A percentile compares a stretch with the other conserved stretches of the same genome.
These are phyloP conservation scores for Eremophila alpestris DNA, from an alignment of 2,797 vertebrate genomes.

Conservation along the genomic window DNA sequence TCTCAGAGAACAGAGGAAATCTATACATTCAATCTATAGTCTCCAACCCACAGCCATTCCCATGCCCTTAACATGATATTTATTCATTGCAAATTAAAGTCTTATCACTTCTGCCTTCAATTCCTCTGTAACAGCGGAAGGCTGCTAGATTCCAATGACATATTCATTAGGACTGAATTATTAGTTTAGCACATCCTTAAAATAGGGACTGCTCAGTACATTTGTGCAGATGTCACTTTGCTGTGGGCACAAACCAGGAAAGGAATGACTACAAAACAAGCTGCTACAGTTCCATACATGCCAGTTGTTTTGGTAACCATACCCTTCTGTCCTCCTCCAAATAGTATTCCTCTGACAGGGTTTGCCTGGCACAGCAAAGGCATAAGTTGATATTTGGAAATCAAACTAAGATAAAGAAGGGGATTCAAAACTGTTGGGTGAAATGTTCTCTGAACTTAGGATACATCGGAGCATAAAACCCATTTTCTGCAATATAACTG, in stretches of 20 bases:
- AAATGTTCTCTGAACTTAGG: not conserved
- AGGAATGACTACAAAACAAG: constrained; percentile 56
- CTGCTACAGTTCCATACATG: constrained; percentile 36
- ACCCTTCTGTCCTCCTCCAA: constrained; percentile 39
- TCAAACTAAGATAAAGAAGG: not conserved
- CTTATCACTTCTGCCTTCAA: constrained; percentile 65
- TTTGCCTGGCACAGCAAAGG: constrained; percentile 18
- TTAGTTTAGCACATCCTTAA: constrained; percentile 76
- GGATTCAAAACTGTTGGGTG: not conserved
- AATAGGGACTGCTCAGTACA: constrained; percentile 67
- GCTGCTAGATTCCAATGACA: constrained; percentile 71
- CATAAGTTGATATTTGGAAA: not conserved
- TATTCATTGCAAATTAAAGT: constrained; percentile 73
- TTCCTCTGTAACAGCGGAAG: constrained; percentile 63
- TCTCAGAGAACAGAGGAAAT: constrained; percentile 18
- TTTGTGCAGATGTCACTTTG: constrained; percentile 75
- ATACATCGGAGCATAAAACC: constrained; percentile 15
- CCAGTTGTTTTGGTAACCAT: constrained; percentile 60
- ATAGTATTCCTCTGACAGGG: constrained; percentile 14
- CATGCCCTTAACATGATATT: constrained; percentile 69
- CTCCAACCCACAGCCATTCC: constrained; percentile 9
- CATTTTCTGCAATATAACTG: constrained; percentile 10
- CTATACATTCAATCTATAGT: not conserved
- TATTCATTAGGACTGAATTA: constrained; percentile 80
- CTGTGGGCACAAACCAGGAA: constrained; percentile 56